These are phyloP conservation scores for Gambusia holbrooki DNA, from an alignment of 2,113 vertebrate genomes.

Conservation along the genomic window DNA sequence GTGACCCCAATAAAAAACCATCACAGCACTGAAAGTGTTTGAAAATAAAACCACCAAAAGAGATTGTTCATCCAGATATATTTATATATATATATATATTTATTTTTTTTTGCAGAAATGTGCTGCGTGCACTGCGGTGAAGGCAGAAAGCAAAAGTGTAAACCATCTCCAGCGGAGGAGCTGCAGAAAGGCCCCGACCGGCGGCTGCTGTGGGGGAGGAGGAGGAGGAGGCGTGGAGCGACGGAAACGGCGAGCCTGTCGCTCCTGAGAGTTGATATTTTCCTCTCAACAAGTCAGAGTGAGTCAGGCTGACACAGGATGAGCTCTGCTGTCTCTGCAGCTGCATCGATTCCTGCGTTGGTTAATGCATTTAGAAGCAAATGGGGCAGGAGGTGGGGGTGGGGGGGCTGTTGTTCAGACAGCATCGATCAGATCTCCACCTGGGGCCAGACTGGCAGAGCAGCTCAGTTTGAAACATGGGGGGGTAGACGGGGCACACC, in stretches of 20 bases:
- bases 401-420: conserved; percentile 35
- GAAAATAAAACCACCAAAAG: background rate
- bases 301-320: conserved; percentile 6
- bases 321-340: conserved; percentile 9
- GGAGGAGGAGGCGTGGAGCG: conserved; percentile 2
- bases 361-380: conserved; percentile 45
- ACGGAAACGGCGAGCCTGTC: too few species aligned
- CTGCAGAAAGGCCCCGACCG: conserved; percentile 25
- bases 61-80: background rate
- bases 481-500: background rate
- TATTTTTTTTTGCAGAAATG: background rate
- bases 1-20: too few species aligned
- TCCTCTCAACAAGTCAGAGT: conserved; percentile 21
- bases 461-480: background rate
- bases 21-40: too few species aligned
- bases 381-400: background rate
- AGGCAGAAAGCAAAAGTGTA: conserved; percentile 32
- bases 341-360: conserved; percentile 41
- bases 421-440: conserved; percentile 48
- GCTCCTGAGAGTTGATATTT: background rate
- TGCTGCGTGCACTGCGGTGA: background rate
- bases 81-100: too few species aligned
- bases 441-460: conserved; percentile 46
- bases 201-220: conserved; percentile 9
- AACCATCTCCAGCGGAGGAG: conserved; percentile 5